Conservation (phyloP, 2,888 invertebrate species). For the Eutolmus rufibarbis region DNA sequence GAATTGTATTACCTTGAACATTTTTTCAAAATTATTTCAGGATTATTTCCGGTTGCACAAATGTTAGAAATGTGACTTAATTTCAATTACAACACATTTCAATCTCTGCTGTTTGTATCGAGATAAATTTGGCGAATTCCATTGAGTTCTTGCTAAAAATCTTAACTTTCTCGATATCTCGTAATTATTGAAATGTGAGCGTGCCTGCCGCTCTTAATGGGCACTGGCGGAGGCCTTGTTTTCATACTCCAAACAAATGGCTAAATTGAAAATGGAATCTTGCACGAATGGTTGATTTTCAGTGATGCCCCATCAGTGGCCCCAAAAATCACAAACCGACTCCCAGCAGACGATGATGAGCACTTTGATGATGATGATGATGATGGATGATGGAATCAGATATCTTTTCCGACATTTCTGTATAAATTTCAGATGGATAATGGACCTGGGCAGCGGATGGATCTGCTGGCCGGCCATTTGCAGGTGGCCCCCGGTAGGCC, state of each 20-base stretch:
- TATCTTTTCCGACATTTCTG: constrained; percentile 29
- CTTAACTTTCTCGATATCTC: background rate
- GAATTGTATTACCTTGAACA: background rate
- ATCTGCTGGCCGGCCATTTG: background rate
- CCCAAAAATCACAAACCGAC: constrained; percentile 25
- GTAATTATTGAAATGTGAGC: background rate
- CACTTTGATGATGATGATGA: constrained; percentile 32
- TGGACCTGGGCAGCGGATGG: background rate
- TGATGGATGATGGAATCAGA: constrained; percentile 34
- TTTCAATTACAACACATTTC: background rate
- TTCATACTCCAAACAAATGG: background rate
- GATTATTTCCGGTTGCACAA: background rate
- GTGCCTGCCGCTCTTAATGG: background rate
- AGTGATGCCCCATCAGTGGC: background rate
- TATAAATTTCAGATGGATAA: constrained; percentile 24
- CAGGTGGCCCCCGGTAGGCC: constrained; percentile 11
- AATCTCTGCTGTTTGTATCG: background rate
- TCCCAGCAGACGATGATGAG: constrained; percentile 27
- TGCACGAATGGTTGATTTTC: constrained; percentile 23
- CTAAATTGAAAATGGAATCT: constrained; percentile 5
- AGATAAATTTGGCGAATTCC: background rate
- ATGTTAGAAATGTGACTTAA: background rate
- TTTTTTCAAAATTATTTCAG: background rate
- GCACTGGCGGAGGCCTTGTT: background rate
- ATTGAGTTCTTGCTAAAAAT: background rate